Evolutionary conservation across 2,888 invertebrate species (phyloP).

Genomic region (Epinotia nisella): DNA sequence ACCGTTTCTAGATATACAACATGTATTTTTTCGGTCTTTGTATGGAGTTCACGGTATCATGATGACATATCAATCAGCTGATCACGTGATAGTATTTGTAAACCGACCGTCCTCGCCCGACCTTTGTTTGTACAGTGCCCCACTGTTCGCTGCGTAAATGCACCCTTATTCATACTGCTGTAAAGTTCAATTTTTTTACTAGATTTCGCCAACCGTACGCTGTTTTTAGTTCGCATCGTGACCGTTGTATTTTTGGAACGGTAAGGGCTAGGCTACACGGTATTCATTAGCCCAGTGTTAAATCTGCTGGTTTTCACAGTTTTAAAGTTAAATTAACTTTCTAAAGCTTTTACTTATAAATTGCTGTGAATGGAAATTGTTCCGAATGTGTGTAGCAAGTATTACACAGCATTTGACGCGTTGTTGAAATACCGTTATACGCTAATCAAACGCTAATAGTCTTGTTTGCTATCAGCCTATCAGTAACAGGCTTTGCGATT

Average conservation of each 20-base stretch:
- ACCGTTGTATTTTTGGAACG: constrained; percentile 35
- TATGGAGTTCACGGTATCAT: not conserved
- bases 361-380: not conserved
- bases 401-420: constrained; percentile 4
- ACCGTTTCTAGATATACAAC: too few relatives aligned
- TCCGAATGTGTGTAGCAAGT: not conserved
- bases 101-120: constrained; percentile 38
- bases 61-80: constrained; percentile 38
- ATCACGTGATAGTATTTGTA: constrained; percentile 44
- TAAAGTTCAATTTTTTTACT: constrained; percentile 10
- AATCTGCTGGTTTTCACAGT: not conserved
- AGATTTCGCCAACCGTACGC: constrained; percentile 25
- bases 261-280: constrained; percentile 19
- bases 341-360: not conserved
- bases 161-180: not conserved
- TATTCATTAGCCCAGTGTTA: constrained; percentile 3
- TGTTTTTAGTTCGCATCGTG: constrained; percentile 39
- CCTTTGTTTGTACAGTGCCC: constrained; percentile 42
- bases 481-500: not conserved
- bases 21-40: too few relatives aligned
- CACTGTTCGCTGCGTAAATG: not conserved
- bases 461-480: too few relatives aligned
- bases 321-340: not conserved
- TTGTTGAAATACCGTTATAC: constrained; percentile 22
- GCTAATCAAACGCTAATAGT: too few relatives aligned